Percentiles rank a stretch among this genome's conserved stretches.
These are phyloP conservation scores for Rambutsinella grinnellia DNA, from an alignment of 2,888 invertebrate genomes.

Conservation along the genomic window DNA sequence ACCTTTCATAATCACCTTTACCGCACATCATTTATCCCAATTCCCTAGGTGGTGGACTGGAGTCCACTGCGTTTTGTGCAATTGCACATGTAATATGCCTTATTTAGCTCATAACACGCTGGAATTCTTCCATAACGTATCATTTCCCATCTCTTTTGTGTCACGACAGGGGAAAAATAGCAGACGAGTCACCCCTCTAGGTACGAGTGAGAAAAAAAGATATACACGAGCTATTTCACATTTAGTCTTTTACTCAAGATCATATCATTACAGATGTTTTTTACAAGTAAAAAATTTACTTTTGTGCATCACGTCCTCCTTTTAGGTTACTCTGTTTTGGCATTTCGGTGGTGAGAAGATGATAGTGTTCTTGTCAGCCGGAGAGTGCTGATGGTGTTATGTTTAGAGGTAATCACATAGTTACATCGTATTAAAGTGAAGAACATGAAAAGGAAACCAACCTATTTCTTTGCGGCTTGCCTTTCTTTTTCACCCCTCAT, in stretches of 20 bases:
- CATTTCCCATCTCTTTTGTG: slow-evolving; percentile 37
- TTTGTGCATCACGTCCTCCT: slow-evolving; percentile 15
- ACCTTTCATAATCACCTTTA: no score
- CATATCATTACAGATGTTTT: no score
- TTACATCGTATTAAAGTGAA: slow-evolving; percentile 54
- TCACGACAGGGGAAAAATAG: slow-evolving; percentile 19
- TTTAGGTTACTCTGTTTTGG: slow-evolving; percentile 29
- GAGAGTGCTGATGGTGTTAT: slow-evolving; percentile 4
- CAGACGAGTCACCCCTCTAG: not conserved
- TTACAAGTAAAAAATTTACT: not conserved
- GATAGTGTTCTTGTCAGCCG: slow-evolving; percentile 49
- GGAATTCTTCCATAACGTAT: slow-evolving; percentile 47
- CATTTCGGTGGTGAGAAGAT: slow-evolving; percentile 52
- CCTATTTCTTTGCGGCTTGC: slow-evolving; percentile 59
- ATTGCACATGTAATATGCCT: not conserved
- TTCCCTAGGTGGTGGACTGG: not conserved
- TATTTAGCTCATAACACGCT: not conserved
- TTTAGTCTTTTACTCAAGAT: no score
- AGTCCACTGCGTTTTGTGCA: not conserved
- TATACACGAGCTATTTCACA: no score
- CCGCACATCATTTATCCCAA: no score
- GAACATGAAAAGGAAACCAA: slow-evolving; percentile 57
- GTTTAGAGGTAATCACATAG: slow-evolving; percentile 49
- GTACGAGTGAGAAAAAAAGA: no score
- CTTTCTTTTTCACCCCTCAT: slow-evolving; percentile 30